Evolutionary conservation across 1,140 invertebrate species (phyloP), one percentile per base, ranked within the genome.

Genomic region (Oryctes rhinoceros): DNA sequence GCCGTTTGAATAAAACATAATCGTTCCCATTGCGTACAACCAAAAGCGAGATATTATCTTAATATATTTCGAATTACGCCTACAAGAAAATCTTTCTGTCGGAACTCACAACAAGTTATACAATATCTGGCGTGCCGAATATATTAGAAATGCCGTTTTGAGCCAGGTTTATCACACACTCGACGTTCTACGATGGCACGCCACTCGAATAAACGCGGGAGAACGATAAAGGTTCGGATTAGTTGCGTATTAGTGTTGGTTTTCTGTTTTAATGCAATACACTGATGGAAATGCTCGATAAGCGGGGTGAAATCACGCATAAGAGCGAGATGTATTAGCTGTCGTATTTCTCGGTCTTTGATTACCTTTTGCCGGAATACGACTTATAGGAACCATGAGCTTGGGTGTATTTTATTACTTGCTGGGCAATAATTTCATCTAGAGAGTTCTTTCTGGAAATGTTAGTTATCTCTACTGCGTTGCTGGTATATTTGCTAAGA

Each of bases 41-140:
- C 4, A 53, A 53, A 15, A 13, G n/a, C 49, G 13, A 53, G 49
- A 53, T 53, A 4, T 18, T 53, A 53, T 53, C 49, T 53, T 53
- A 53, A 53, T 53, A 15, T 53, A 53, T 53, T 53, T 53, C n/a
- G 49, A 53, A 53, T 53, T 53, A 53, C n/a, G n/a, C 49, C 13
- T 53, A 53, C 49, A 53, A 53, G 49, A 10, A 44, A 53, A 53
- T 53, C 24, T 30, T 30, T 30, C 49, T 53, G n/a, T 53, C 49
- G 49, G 13, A 18, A 18, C 49, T 53, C 49, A 53, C n/a, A 53
- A 53, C 49, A 53, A 53, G 49, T 53, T 53, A 18, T 53, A 53
- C 5, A 44, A 53, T 53, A 6, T 53, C 13, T 13, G 49, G 9
- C 9, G 49, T 15, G 49, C 49, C 49, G 49, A 53, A 53, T 53